Percentiles rank a stretch among this genome's conserved stretches.
phyloP scores from a whole-genome alignment of 2,888 invertebrate species.

The Pachycephus smyrnensis region DNA sequence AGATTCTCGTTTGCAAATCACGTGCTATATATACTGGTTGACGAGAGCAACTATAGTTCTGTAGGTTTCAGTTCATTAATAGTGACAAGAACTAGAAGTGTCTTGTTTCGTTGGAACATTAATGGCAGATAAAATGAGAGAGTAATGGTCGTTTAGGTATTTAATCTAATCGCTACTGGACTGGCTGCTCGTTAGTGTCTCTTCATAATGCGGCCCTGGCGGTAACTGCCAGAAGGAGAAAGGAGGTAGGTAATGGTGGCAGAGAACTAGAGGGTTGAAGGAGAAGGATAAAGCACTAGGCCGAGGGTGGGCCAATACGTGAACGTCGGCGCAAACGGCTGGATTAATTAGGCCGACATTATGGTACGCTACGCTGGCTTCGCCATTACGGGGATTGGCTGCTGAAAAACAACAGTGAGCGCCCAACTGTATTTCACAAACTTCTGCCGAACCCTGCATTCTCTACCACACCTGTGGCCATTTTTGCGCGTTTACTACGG shows the following conservation, averaged over 20 bases:
- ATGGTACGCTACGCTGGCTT: constrained; percentile 14
- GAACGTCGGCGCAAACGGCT: constrained; percentile 15
- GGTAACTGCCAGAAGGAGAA: background rate
- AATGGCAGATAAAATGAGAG: constrained; percentile 35
- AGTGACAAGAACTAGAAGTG: background rate
- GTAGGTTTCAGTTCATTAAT: background rate
- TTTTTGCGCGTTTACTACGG: constrained; percentile 48
- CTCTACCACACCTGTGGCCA: constrained; percentile 18
- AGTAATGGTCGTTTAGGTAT: constrained; percentile 11
- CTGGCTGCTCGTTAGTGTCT: constrained; percentile 30
- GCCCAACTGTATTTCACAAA: background rate
- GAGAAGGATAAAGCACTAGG: background rate
- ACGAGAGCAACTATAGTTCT: background rate
- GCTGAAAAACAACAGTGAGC: background rate
- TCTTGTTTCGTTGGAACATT: constrained; percentile 8
- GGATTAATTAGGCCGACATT: constrained; percentile 25
- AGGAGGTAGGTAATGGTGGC: background rate
- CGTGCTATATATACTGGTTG: background rate
- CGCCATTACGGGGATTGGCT: constrained; percentile 15
- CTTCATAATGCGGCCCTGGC: constrained; percentile 21
- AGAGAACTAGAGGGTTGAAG: constrained; percentile 6
- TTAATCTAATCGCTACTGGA: constrained; percentile 30
- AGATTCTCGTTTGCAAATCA: background rate
- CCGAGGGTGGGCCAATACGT: background rate
- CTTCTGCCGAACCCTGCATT: background rate